These are phyloP conservation scores for Danio kyathit DNA, from an alignment of 2,797 vertebrate genomes.

Conservation along the genomic window DNA sequence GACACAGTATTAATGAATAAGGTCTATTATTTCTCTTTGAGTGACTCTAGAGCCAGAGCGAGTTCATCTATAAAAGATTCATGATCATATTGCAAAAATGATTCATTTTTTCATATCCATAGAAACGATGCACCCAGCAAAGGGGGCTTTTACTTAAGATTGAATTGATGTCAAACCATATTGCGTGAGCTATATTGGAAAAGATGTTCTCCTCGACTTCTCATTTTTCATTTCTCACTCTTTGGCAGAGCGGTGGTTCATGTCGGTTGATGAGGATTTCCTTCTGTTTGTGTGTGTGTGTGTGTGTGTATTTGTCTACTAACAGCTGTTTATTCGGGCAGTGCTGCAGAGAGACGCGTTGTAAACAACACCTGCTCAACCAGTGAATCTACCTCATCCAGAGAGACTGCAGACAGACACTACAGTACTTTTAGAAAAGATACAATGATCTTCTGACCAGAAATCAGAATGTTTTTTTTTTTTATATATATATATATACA, in stretches of 20 bases:
- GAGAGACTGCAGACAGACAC: not conserved
- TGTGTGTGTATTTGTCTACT: not conserved
- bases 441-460: too few relatives aligned
- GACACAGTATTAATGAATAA: not conserved
- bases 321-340: slow-evolving; percentile 63
- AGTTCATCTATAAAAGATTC: not conserved
- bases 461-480: too few relatives aligned
- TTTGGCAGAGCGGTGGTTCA: slow-evolving; percentile 15
- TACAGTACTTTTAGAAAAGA: too few relatives aligned
- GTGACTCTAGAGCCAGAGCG: not conserved
- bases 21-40: not conserved
- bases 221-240: slow-evolving; percentile 33
- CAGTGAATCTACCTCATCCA: slow-evolving; percentile 30
- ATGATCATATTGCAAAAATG: too few relatives aligned
- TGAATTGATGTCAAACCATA: not conserved
- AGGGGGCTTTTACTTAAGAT: not conserved
- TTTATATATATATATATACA: too few relatives aligned
- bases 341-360: slow-evolving; percentile 49
- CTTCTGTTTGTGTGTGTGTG: not conserved
- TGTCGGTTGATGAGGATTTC: slow-evolving; percentile 37
- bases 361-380: slow-evolving; percentile 66
- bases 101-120: not conserved
- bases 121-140: not conserved
- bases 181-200: not conserved
- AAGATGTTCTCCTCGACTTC: slow-evolving; percentile 6